Conservation (phyloP, 2,888 invertebrate genomes). For the Strigamia crassipes region DNA sequence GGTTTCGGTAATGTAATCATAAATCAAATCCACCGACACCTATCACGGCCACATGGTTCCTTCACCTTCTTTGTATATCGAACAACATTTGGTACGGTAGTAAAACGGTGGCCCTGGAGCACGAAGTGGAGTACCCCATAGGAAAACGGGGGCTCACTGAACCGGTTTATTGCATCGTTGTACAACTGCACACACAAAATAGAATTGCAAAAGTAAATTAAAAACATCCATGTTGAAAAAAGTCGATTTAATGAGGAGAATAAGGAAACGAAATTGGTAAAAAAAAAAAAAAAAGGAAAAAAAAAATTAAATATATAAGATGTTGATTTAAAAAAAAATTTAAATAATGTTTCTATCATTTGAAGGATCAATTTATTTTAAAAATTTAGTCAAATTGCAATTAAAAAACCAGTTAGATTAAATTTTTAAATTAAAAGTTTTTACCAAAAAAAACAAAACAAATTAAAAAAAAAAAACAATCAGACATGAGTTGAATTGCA, state of each 20-base stretch:
- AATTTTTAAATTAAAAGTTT: too few species aligned
- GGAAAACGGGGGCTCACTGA: neutral
- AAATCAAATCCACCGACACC: constrained; percentile 15
- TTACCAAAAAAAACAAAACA: too few species aligned
- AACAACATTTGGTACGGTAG: neutral
- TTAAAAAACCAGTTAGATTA: too few species aligned
- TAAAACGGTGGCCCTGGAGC: neutral
- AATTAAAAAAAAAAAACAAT: too few species aligned
- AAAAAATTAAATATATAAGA: too few species aligned
- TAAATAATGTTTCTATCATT: too few species aligned
- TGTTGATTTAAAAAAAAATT: too few species aligned
- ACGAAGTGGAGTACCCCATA: neutral
- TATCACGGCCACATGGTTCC: neutral
- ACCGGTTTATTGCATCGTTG: neutral
- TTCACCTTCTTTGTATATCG: neutral
- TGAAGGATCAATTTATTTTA: too few species aligned
- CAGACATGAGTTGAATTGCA: too few species aligned
- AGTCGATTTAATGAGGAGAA: neutral
- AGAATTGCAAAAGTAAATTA: neutral
- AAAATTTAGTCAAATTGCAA: too few species aligned
- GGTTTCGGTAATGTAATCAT: constrained; percentile 13
- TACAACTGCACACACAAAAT: neutral
- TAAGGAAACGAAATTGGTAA: neutral
- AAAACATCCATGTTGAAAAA: neutral
- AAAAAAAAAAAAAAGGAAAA: neutral